These are phyloP conservation scores for Philopotamus ludificatus DNA, from an alignment of 1,140 invertebrate species.

Conservation along the genomic window DNA sequence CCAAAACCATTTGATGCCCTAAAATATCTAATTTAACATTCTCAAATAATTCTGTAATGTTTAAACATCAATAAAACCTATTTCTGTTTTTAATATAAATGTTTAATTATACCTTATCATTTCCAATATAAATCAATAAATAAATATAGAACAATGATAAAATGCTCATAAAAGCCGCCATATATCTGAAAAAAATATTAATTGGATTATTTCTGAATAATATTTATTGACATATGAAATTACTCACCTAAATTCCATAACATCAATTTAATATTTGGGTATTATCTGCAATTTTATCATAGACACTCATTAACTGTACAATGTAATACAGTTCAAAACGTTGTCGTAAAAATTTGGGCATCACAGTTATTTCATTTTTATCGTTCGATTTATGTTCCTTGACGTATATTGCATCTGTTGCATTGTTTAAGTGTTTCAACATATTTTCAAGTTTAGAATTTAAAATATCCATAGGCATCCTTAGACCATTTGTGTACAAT, in stretches of 20 bases:
- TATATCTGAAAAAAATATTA: neutral
- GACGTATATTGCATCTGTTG: no score
- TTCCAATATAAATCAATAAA: no score
- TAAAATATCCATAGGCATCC: no score
- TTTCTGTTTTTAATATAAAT: no score
- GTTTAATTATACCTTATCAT: no score
- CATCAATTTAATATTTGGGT: conserved; percentile 1
- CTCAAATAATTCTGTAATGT: neutral
- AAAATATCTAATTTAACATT: neutral
- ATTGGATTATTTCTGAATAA: neutral
- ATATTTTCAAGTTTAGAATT: no score
- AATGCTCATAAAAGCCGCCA: neutral
- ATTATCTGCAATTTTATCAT: conserved; percentile 25
- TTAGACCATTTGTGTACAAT: no score
- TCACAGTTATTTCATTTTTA: no score
- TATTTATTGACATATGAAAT: neutral
- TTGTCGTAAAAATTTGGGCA: conserved; percentile 7
- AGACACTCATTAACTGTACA: conserved; percentile 11
- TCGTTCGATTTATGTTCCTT: no score
- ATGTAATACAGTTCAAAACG: conserved; percentile 13
- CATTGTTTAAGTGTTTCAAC: no score
- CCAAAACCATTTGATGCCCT: neutral
- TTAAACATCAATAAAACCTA: conserved; percentile 1
- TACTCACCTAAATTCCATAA: conserved; percentile 5
- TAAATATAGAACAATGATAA: neutral